Base-by-base conservation (phyloP, 2,113 vertebrate species). In the Tachycineta bicolor region DNA sequence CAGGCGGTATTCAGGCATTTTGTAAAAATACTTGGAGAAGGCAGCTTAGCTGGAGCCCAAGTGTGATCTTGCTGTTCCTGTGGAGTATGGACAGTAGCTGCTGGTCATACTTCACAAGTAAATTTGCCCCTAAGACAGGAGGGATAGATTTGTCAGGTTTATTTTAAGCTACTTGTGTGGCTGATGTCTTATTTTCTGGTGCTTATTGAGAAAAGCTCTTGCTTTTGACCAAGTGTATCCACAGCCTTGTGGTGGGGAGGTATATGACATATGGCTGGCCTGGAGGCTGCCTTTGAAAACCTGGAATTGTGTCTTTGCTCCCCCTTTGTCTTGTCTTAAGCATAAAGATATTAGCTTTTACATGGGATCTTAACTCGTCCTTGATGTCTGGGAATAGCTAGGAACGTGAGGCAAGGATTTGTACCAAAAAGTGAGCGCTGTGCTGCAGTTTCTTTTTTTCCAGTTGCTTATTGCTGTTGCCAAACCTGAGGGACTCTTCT, bases 241-340 rank as follows among this genome's bases (percentile, higher is more conserved):
- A 9, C 4, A 9, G 34, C 22, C n/a, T 75, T 4, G 1, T 2
- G 1, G 3, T 15, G 0, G 1, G 39, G 39, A 67, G 5, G 12
- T 28, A 11, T 25, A 43, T 20, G 19, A 2, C 0, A 1, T 25
- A 4, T 0, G 0, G 5, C 18, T 70, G 59, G 16, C 17, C 16
- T 53, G 28, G 31, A 58, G n/a, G 43, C 14, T 83, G 12, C 18
- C 29, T 84, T 79, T 75, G 56, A 26, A 62, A 90, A 50, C 23
- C 6, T 21, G 5, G 11, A 16, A 62, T 23, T 11, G 8, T 23
- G 14, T 52, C 14, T 50, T 76, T 67, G 8, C 23, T 73, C 11
- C 14, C 12, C 9, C 11, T 64, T 81, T 70, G 74, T 6, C 24
- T 5, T 0, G 9, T 47, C 19, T 41, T 74, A 47, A 41, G 28